A percentile compares a stretch with the other conserved stretches of the same genome.
These are phyloP conservation scores for Plutella xylostella DNA, from an alignment of 2,888 invertebrate genomes.

Conservation along the genomic window DNA sequence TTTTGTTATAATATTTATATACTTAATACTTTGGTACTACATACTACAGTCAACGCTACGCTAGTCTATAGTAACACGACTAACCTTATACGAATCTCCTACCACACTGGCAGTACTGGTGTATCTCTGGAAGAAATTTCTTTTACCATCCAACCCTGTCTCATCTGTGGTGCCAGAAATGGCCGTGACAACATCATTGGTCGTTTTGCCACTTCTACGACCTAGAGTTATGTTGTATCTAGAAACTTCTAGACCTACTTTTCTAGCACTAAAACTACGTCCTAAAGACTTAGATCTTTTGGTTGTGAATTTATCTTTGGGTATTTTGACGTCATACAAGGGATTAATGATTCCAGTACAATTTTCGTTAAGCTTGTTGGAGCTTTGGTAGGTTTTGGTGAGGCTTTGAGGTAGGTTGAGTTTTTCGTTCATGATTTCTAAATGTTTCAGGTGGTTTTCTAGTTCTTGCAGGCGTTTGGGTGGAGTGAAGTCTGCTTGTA, in stretches of 20 bases:
- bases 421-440: slow-evolving; percentile 20
- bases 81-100: slow-evolving; percentile 50
- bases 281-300: slow-evolving; percentile 55
- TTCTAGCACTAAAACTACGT: slow-evolving; percentile 41
- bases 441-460: slow-evolving; percentile 24
- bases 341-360: slow-evolving; percentile 58
- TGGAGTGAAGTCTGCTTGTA: slow-evolving; percentile 38
- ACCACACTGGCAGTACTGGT: slow-evolving; percentile 37
- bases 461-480: slow-evolving; percentile 24
- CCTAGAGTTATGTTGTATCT: slow-evolving; percentile 52
- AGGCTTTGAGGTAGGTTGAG: slow-evolving; percentile 11
- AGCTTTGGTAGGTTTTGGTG: not conserved
- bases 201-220: slow-evolving; percentile 34
- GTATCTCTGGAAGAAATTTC: slow-evolving; percentile 43
- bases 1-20: too few species aligned
- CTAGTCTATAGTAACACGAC: slow-evolving; percentile 48
- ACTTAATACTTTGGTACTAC: too few species aligned
- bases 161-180: slow-evolving; percentile 42
- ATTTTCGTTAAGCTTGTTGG: slow-evolving; percentile 13
- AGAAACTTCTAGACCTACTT: slow-evolving; percentile 36
- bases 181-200: slow-evolving; percentile 55
- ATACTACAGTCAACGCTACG: too few species aligned
- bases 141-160: slow-evolving; percentile 44
- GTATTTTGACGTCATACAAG: slow-evolving; percentile 50
- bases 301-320: slow-evolving; percentile 46